phyloP scores from a whole-genome alignment of 2,797 vertebrate genomes.

The Pyrrhura leucotis region DNA sequence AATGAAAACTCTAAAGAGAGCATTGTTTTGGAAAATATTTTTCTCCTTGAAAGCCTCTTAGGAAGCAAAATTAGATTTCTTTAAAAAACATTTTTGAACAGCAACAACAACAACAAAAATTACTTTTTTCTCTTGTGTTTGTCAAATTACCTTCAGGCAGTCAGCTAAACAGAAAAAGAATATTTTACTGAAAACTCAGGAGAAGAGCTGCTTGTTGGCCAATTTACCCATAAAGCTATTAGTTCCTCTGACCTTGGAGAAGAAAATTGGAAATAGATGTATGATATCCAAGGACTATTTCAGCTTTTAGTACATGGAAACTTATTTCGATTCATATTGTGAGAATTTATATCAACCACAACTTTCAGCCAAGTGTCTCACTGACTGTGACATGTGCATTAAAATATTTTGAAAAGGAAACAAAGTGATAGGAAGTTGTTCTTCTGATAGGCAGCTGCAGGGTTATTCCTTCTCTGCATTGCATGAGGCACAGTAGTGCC shows the following conservation, averaged over 20 bases:
- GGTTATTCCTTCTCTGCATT: not conserved
- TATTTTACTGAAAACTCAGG: not conserved
- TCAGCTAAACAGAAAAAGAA: not conserved
- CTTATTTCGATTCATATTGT: not conserved
- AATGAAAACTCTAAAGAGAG: slow-evolving; percentile 4
- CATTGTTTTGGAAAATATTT: not conserved
- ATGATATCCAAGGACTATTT: not conserved
- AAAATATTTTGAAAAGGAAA: not conserved
- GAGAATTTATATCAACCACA: not conserved
- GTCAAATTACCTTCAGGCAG: not conserved
- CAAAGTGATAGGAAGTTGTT: not conserved
- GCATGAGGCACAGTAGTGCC: not conserved
- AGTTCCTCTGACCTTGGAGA: slow-evolving; percentile 19
- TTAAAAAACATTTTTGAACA: not conserved
- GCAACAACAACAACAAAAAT: not conserved
- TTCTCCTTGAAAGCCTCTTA: slow-evolving; percentile 19
- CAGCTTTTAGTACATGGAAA: not conserved
- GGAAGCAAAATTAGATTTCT: slow-evolving; percentile 26
- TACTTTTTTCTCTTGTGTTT: not conserved
- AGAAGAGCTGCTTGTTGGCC: not conserved
- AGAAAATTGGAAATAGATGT: not conserved
- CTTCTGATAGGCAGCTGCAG: not conserved
- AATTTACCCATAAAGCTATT: not conserved
- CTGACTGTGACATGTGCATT: not conserved
- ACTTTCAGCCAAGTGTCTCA: not conserved